phyloP scores from a whole-genome alignment of 1,140 invertebrate genomes.

The Drosophila nikananu region DNA sequence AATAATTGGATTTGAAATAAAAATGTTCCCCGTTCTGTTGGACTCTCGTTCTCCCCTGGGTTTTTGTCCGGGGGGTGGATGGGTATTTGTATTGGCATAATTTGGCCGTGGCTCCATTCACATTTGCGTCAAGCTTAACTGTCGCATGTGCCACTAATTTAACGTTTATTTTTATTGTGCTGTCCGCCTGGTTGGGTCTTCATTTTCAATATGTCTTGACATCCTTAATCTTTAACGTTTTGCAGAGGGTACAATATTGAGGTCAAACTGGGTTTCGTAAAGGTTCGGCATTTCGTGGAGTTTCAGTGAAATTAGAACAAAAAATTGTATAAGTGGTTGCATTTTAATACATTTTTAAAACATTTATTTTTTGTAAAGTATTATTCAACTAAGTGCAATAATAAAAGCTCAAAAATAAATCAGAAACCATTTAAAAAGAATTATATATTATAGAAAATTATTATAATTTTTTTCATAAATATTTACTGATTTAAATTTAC shows the following conservation, averaged over 20 bases:
- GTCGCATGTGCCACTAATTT: conserved; percentile 73
- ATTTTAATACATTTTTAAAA: background rate
- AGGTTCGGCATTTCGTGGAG: too few relatives aligned
- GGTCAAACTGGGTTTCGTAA: too few relatives aligned
- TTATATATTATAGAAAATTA: background rate
- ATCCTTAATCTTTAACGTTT: conserved; percentile 6
- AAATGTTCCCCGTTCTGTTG: conserved; percentile 68
- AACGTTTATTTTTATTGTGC: conserved; percentile 71
- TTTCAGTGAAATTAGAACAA: background rate
- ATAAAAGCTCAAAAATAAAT: background rate
- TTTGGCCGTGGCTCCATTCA: conserved; percentile 54
- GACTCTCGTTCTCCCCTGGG: conserved; percentile 5
- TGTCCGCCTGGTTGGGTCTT: conserved; percentile 48
- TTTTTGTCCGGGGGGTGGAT: background rate
- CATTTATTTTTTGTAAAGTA: background rate
- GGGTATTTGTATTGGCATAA: conserved; percentile 58
- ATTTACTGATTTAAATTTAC: background rate
- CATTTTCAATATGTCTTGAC: conserved; percentile 27
- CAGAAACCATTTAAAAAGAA: background rate
- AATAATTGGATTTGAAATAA: conserved; percentile 85
- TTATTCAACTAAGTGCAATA: background rate
- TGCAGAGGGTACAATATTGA: background rate
- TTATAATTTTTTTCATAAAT: background rate
- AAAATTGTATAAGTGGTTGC: background rate
- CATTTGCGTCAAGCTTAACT: conserved; percentile 48